These are phyloP conservation scores for Merluccius polli DNA, from an alignment of 2,797 vertebrate species.

Conservation along the genomic window DNA sequence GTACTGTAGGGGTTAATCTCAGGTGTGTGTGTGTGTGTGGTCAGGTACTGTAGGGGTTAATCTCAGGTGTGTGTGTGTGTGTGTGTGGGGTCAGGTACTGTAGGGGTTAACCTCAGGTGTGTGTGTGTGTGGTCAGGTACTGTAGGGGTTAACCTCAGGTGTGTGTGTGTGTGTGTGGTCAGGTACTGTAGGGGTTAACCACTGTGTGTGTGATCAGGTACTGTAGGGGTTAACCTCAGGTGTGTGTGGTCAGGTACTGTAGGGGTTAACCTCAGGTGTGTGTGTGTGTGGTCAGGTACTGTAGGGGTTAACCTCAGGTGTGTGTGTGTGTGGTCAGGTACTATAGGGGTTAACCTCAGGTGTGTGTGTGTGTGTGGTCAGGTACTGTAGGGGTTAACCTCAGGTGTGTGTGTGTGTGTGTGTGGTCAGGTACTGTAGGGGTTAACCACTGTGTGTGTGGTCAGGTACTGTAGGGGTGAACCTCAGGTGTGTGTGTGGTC, in stretches of 20 bases:
- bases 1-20: not conserved
- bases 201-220: not conserved
- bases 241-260: constrained; percentile 67
- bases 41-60: constrained; percentile 91
- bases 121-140: not conserved
- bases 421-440: not conserved
- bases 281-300: not conserved
- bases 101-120: constrained; percentile 5
- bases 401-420: not conserved
- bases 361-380: constrained; percentile 22
- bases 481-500: not conserved
- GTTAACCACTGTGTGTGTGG: too few relatives aligned
- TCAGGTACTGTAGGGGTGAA: constrained; percentile 69
- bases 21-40: not conserved
- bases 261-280: constrained; percentile 2
- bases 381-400: constrained; percentile 65
- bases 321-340: too few relatives aligned
- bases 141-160: not conserved
- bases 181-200: constrained; percentile 68
- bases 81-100: constrained; percentile 74
- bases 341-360: constrained; percentile 11
- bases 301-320: not conserved
- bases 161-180: not conserved
- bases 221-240: not conserved
- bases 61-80: not conserved